Conservation (phyloP, 2,113 vertebrate species). For the Oryzias woworae region DNA sequence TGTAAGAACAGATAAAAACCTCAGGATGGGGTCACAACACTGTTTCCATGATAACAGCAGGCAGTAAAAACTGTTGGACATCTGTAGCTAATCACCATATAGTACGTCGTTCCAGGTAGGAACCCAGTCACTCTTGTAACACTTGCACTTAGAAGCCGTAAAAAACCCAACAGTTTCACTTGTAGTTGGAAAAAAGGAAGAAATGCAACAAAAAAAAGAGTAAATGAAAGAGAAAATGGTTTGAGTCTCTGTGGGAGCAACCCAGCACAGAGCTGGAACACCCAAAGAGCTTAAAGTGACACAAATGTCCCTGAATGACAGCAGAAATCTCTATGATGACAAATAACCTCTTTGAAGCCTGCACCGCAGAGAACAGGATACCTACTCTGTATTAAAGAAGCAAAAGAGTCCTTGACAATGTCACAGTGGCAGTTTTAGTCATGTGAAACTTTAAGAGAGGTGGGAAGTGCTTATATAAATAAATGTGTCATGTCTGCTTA, state of each 20-base stretch:
- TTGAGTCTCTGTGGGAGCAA: slow-evolving; percentile 50
- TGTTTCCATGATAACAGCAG: not conserved
- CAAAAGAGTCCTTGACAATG: slow-evolving; percentile 53
- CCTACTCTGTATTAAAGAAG: slow-evolving; percentile 68
- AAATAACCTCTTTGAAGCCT: slow-evolving; percentile 78
- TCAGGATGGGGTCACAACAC: not conserved
- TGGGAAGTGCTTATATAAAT: slow-evolving; percentile 64
- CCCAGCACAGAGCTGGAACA: slow-evolving; percentile 55
- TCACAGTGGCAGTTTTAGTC: slow-evolving; percentile 68
- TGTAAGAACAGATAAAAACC: not conserved
- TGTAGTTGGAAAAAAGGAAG: slow-evolving; percentile 20
- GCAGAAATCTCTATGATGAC: slow-evolving; percentile 77
- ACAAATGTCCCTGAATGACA: slow-evolving; percentile 79
- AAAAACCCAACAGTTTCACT: slow-evolving; percentile 52
- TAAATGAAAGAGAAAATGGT: slow-evolving; percentile 42
- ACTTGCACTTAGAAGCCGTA: slow-evolving; percentile 48
- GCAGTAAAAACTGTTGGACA: slow-evolving; percentile 2
- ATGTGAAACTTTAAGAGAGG: slow-evolving; percentile 38
- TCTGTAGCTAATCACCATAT: slow-evolving; percentile 16
- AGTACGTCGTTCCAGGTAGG: not conserved
- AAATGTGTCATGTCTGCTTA: slow-evolving; percentile 71
- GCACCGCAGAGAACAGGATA: slow-evolving; percentile 70
- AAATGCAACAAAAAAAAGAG: slow-evolving; percentile 42
- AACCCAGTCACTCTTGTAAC: slow-evolving; percentile 36
- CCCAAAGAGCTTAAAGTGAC: slow-evolving; percentile 76